Conservation (phyloP, 2,797 vertebrate species). For the Tiaroga cobitis region DNA sequence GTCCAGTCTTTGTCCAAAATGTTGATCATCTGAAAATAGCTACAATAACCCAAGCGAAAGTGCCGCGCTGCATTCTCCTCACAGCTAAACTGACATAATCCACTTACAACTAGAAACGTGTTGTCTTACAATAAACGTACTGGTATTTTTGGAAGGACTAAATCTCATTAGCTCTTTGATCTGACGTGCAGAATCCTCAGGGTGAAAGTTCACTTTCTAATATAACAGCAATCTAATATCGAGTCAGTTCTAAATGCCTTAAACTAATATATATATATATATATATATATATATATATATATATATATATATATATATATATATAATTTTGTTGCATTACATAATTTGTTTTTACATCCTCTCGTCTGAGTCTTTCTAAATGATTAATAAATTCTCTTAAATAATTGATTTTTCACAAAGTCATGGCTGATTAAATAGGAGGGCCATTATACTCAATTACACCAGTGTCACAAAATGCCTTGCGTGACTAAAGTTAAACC, state of each 20-base stretch:
- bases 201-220: background rate
- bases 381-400: conserved; percentile 15
- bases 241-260: background rate
- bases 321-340: background rate
- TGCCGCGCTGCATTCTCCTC: background rate
- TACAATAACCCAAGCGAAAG: background rate
- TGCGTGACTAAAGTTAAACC: conserved; percentile 7
- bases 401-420: conserved; percentile 13
- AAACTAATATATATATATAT: too few relatives aligned
- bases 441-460: background rate
- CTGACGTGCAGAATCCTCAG: background rate
- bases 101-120: conserved; percentile 16
- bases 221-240: background rate
- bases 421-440: conserved; percentile 7
- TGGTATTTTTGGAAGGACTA: conserved; percentile 56
- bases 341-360: background rate
- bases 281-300: too few relatives aligned
- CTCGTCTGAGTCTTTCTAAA: conserved; percentile 5
- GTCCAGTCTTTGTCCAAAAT: background rate
- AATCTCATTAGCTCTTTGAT: conserved; percentile 52
- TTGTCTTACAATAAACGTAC: conserved; percentile 12
- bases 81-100: conserved; percentile 25
- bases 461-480: conserved; percentile 3
- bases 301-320: too few relatives aligned
- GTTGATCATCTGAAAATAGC: background rate